These are phyloP conservation scores for Bubalus kerabau DNA, from an alignment of 2,113 vertebrate genomes.

Conservation along the genomic window DNA sequence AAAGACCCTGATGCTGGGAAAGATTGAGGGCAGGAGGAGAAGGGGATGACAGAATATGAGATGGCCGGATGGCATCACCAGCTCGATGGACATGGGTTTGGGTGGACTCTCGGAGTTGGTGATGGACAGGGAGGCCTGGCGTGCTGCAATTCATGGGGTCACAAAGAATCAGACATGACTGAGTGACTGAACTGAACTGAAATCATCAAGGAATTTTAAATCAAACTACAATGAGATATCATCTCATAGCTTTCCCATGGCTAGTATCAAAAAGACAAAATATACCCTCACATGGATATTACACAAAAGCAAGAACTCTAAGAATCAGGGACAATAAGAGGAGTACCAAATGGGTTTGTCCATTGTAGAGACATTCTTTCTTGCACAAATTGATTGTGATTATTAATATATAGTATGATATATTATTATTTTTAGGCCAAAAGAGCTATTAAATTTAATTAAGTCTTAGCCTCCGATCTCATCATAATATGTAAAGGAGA, in stretches of 20 bases:
- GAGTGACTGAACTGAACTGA: too few species aligned
- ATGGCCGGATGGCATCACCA: too few species aligned
- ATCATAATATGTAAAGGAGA: too few species aligned
- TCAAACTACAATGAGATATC: neutral
- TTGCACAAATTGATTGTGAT: neutral
- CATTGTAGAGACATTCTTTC: neutral
- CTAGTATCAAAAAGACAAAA: neutral
- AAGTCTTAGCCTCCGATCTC: neutral
- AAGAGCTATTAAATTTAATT: neutral
- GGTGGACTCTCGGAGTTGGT: too few species aligned
- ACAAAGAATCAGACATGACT: too few species aligned
- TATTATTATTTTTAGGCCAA: neutral
- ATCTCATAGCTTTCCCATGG: neutral
- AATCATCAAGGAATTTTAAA: neutral
- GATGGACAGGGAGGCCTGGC: too few species aligned
- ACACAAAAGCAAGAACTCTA: neutral
- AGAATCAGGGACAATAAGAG: too few species aligned
- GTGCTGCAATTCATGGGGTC: too few species aligned
- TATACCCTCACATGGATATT: neutral
- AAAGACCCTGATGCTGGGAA: too few species aligned
- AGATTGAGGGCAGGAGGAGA: too few species aligned
- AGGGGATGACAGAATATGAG: too few species aligned
- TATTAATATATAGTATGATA: neutral
- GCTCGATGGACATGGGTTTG: too few species aligned
- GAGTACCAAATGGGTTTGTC: neutral